Evolutionary conservation across 2,797 vertebrate species (phyloP).

Genomic region (Sphenopsis melanotis): DNA sequence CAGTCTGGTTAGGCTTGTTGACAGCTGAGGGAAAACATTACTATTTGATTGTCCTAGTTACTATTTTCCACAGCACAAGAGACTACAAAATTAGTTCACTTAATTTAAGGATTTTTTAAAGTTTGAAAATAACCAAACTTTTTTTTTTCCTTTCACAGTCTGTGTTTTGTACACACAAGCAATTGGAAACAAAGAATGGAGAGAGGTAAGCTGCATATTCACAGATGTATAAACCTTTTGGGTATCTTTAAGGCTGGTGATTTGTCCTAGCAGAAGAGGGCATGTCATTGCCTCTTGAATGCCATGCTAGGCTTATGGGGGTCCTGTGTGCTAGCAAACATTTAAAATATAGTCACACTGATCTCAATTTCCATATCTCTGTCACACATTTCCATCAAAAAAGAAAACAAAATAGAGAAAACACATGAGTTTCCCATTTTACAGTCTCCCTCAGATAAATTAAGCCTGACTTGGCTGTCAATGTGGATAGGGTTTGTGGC

Average conservation of each 20-base stretch:
- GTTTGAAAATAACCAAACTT: neutral
- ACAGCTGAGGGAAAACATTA: neutral
- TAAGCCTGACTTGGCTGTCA: neutral
- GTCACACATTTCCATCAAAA: neutral
- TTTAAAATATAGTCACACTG: neutral
- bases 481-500: neutral
- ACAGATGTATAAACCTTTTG: neutral
- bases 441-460: neutral
- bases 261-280: neutral
- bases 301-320: neutral
- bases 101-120: neutral
- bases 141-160: constrained; percentile 78
- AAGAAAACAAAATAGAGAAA: neutral
- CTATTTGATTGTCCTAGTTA: neutral
- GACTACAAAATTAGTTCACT: neutral
- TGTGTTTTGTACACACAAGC: constrained; percentile 97
- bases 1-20: neutral
- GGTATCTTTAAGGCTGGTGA: neutral
- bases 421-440: neutral
- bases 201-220: constrained; percentile 85
- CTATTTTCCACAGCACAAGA: neutral
- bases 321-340: neutral
- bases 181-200: constrained; percentile 97
- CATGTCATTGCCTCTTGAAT: neutral
- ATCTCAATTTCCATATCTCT: neutral